Conservation (phyloP, 2,113 vertebrate genomes). For the Hyaena hyaena region DNA sequence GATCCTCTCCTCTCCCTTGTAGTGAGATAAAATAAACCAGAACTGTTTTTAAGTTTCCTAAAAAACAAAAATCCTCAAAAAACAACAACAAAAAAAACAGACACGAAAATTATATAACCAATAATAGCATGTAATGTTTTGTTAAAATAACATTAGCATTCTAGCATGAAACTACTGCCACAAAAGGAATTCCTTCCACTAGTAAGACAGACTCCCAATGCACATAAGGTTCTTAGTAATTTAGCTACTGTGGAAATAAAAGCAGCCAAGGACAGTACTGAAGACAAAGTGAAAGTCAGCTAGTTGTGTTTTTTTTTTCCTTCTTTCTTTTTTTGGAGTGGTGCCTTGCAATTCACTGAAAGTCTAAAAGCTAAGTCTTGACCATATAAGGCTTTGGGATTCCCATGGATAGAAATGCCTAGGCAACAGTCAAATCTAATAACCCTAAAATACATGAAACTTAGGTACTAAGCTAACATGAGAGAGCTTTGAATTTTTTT, state of each 20-base stretch:
- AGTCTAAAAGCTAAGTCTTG: constrained; percentile 87
- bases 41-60: constrained; percentile 40
- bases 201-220: constrained; percentile 73
- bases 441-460: constrained; percentile 44
- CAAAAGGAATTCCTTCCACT: constrained; percentile 91
- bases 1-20: not conserved
- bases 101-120: constrained; percentile 51
- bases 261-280: constrained; percentile 81
- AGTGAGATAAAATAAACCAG: constrained; percentile 36
- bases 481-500: not conserved
- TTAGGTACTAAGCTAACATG: not conserved
- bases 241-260: constrained; percentile 85
- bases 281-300: constrained; percentile 86
- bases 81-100: not conserved
- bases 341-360: constrained; percentile 88
- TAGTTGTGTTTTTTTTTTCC: constrained; percentile 67
- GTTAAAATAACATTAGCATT: constrained; percentile 71
- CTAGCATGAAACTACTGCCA: constrained; percentile 83
- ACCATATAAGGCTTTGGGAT: constrained; percentile 97
- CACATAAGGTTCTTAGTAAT: constrained; percentile 81
- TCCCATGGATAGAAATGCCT: constrained; percentile 92
- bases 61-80: not conserved
- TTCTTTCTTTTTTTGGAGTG: constrained; percentile 82
- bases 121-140: constrained; percentile 44
- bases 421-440: constrained; percentile 80